Base-by-base conservation (phyloP, 1,140 invertebrate species). In the Pinna nobilis region DNA sequence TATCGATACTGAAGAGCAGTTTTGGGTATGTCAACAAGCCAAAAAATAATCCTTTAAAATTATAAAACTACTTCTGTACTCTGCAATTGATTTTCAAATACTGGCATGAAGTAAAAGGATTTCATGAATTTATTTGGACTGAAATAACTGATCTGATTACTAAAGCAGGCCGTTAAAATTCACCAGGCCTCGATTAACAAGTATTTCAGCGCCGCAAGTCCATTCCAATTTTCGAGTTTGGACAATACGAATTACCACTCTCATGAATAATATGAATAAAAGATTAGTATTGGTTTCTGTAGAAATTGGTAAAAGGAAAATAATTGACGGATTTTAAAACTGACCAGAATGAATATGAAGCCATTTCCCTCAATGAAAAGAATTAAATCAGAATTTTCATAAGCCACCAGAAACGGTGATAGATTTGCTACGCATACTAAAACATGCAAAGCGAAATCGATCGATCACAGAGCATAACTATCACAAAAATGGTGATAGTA, bases 331-430 rank as follows among this genome's bases (percentile, higher is more conserved):
- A 61, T 60, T 74, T 74, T 50, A 68, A 74, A 74, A 69, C 53
- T 74, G 72, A 74, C 72, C 72, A 61, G 65, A 74, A 74, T 74
- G 59, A 59, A 68, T 47, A 68, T 68, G 44, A 74, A 37, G 23
- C 72, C 59, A 51, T 55, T 55, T 47, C 44, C 65, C 37, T 50
- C 6, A 50, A 47, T 23, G 59, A 69, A 37, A 65, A 74, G 69
- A 74, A 74, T 74, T 74, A 74, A 74, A 74, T 74, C 66, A 50
- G 72, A 74, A 74, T 74, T 74, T 74, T 74, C 72, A 74, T 74
- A 65, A 74, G 65, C 63, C 55, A 47, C 59, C 72, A 35, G 64
- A 53, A 74, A 41, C 51, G 33, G 57, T 47, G 35, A 59, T 59
- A 63, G 59, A 74, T 68, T 68, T 68, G 65, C 35, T 20, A 39